Base-by-base conservation (phyloP, 2,888 invertebrate species). In the Acanthacorydalis orientalis region DNA sequence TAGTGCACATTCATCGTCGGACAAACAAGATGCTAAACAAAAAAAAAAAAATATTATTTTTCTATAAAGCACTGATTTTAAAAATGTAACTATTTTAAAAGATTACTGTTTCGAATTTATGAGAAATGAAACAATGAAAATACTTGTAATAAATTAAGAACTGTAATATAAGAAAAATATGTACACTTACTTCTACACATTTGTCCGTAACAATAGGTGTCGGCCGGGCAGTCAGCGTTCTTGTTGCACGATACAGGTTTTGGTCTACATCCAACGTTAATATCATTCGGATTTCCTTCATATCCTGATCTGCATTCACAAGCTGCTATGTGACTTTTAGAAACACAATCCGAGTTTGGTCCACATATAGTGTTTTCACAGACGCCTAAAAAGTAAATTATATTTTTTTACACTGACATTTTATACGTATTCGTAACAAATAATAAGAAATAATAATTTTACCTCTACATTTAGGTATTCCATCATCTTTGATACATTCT, bases 281-380 rank as follows among this genome's bases (percentile, higher is more conserved):
- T 67, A 63, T 82, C 80, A 51, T 73, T 73, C 35, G 87, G 77
- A 65, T 83, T 78, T 49, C 88, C 89, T 60, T 80, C 74, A 59
- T 83, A 91, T 47, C 85, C 89, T 53, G 68, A 62, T 57, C 79
- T 77, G 62, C 91, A 91, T 56, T 78, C 77, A 60, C 92, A 92
- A 55, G 78, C 75, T 11, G 80, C 83, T 35, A 70, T 70, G 63
- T 91, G 91, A 57, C 83, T 77, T 48, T 74, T 68, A 50, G 87
- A 79, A 49, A 77, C 62, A 63, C 92, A 92, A 60, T 89, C 87
- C 31, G 91, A 76, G 64, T 91, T 91, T 3, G 77, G 74, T 48
- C 88, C 89, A 67, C 92, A 92, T 51, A 72, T 70, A 1, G 78
- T 72, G 54, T 75, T 76, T 57, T 85, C 80, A 62, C 91, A 91